Conservation (phyloP, 2,888 invertebrate genomes). For the Caenorhabditis japonica region DNA sequence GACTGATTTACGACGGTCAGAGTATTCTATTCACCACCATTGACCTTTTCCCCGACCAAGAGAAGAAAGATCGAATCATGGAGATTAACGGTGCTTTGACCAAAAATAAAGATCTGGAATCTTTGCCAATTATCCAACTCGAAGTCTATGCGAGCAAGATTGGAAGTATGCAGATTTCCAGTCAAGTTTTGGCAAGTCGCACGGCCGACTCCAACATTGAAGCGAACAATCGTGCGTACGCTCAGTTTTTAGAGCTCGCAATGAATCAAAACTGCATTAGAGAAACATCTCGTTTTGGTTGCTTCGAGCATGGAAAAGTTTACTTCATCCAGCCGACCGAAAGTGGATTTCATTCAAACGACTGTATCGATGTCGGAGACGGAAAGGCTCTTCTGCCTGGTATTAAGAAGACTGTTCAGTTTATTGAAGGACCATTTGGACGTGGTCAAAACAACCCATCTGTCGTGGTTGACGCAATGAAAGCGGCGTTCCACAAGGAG, state of each 20-base stretch:
- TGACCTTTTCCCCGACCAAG: slow-evolving; percentile 22
- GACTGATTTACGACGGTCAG: slow-evolving; percentile 56
- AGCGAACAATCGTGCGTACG: slow-evolving; percentile 25
- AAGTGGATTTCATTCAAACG: slow-evolving; percentile 32
- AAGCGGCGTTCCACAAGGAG: slow-evolving; percentile 59
- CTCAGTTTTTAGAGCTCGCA: slow-evolving; percentile 48
- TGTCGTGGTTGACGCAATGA: slow-evolving; percentile 58
- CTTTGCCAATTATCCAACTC: slow-evolving; percentile 8
- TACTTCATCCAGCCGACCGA: slow-evolving; percentile 46
- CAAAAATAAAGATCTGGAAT: slow-evolving; percentile 12
- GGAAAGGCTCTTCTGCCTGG: slow-evolving; percentile 57
- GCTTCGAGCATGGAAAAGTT: slow-evolving; percentile 56
- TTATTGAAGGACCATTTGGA: slow-evolving; percentile 57
- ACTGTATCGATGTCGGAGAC: slow-evolving; percentile 53
- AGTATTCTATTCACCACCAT: slow-evolving; percentile 47
- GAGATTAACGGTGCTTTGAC: slow-evolving; percentile 20
- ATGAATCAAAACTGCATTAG: slow-evolving; percentile 53
- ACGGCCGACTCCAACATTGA: slow-evolving; percentile 39
- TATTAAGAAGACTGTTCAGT: slow-evolving; percentile 46
- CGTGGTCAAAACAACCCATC: slow-evolving; percentile 51
- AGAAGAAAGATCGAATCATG: slow-evolving; percentile 12
- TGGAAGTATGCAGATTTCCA: slow-evolving; percentile 8
- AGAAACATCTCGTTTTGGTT: slow-evolving; percentile 48
- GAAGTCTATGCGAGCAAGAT: slow-evolving; percentile 22
- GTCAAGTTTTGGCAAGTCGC: slow-evolving; percentile 10